Evolutionary conservation across 2,113 vertebrate genomes (phyloP), one percentile per base, ranked within the genome.

Genomic region (Antidorcas marsupialis): DNA sequence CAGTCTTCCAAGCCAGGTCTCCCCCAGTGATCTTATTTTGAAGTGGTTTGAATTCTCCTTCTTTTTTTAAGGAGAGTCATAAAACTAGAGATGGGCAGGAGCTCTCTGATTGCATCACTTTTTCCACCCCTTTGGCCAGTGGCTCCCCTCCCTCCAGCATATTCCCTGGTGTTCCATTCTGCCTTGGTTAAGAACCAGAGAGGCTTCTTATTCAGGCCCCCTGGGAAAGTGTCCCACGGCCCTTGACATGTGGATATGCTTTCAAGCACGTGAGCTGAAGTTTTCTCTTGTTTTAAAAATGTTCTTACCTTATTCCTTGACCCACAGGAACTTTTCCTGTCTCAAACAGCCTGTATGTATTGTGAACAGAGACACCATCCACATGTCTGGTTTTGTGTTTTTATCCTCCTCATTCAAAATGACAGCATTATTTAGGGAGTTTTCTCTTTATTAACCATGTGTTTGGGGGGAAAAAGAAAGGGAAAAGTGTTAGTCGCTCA

Each of bases 1-100:
- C 43, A 36, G 28, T 55, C 95, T 87, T 91, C 83, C 36, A 62
- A 79, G 53, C 47, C 64, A 86, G 30, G 84, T 96, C 76, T 89
- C 88, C 12, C 87, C 88, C 4, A 0, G 88, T 88, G 94, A 96
- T 97, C 87, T 96, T 97, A 94, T 93, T 98, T 97, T 97, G 97
- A 97, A 98, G 84, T 71, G 62, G 21, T 97, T 96, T 87, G 71
- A 95, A 28, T 57, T 94, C 62, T 81, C 88, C 19, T 94, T 91
- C 76, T 27, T 93, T 97, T 98, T 97, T 88, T 39, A 74, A 74
- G 45, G 57, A 90, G 55, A 97, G 89, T 94, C 91, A 67, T 95
- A 97, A 98, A 96, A 95, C 95, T 95, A 96, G 89, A 93, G 95
- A 97, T 89, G 94, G 91, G 97, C 97, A 97, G 82, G 91, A 91